Evolutionary conservation across 2,113 vertebrate species (phyloP).

Genomic region (Vireo altiloquus): DNA sequence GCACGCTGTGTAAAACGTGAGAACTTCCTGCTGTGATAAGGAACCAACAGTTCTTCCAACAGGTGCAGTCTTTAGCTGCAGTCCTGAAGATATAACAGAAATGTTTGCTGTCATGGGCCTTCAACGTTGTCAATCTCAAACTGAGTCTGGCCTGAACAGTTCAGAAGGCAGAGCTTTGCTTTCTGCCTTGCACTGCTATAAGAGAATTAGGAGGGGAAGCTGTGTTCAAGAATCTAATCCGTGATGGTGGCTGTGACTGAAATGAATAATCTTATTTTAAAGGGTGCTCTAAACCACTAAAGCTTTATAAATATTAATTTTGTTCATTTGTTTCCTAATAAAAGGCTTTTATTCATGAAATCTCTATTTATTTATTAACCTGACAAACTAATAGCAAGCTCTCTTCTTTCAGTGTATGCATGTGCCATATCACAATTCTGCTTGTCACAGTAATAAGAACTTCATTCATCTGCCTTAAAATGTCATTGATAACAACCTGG

Average conservation of each 20-base stretch:
- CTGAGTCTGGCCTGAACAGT: background rate
- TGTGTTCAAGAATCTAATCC: background rate
- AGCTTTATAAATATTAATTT: conserved; percentile 64
- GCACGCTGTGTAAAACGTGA: background rate
- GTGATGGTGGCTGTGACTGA: background rate
- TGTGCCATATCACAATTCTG: conserved; percentile 55
- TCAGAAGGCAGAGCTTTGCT: background rate
- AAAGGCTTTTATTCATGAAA: conserved; percentile 46
- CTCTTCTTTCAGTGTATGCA: conserved; percentile 37
- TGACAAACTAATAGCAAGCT: conserved; percentile 63
- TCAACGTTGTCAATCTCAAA: background rate
- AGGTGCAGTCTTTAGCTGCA: background rate
- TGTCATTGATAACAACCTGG: conserved; percentile 63
- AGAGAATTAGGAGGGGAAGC: background rate
- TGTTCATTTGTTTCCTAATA: conserved; percentile 51
- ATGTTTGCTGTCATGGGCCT: background rate
- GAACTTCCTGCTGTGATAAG: background rate
- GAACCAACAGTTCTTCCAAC: background rate
- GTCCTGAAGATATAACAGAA: background rate
- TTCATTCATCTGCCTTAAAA: conserved; percentile 64
- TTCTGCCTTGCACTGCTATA: background rate
- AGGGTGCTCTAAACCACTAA: background rate
- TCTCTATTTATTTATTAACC: conserved; percentile 53
- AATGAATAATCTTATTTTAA: conserved; percentile 33
- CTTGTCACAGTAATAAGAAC: conserved; percentile 53